A percentile compares a stretch with the other conserved stretches of the same genome.
Evolutionary conservation across 2,888 invertebrate genomes (phyloP).

Genomic region (Cactoblastis cactorum): DNA sequence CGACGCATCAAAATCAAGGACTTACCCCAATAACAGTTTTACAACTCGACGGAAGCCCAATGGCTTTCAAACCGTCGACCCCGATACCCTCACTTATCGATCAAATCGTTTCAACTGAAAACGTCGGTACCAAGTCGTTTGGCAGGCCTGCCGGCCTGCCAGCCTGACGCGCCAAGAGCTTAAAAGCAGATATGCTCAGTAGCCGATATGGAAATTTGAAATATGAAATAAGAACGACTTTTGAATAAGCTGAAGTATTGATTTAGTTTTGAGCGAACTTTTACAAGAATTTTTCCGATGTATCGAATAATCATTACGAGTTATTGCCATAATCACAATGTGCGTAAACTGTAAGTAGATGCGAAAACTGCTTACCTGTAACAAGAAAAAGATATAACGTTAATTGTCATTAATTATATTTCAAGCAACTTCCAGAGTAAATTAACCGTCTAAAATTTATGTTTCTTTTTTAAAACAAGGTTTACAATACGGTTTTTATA

Average conservation of each 20-base stretch:
- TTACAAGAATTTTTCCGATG: too few species aligned
- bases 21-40: background rate
- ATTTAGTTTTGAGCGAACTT: background rate
- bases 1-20: too few species aligned
- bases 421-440: too few species aligned
- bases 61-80: background rate
- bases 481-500: too few species aligned
- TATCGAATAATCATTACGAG: too few species aligned
- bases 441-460: too few species aligned
- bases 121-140: background rate
- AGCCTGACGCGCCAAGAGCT: slow-evolving; percentile 7
- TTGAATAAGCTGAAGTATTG: too few species aligned
- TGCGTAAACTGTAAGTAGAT: too few species aligned
- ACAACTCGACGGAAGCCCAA: background rate
- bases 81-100: slow-evolving; percentile 5
- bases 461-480: too few species aligned
- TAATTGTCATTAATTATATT: too few species aligned
- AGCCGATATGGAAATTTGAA: background rate
- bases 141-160: slow-evolving; percentile 9
- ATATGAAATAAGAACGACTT: background rate
- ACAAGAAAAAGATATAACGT: background rate
- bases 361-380: background rate
- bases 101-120: background rate
- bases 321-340: too few species aligned
- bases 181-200: background rate